A percentile compares a stretch with the other conserved stretches of the same genome.
These are phyloP conservation scores for Antennarius striatus DNA, from an alignment of 2,113 vertebrate species.

Conservation along the genomic window DNA sequence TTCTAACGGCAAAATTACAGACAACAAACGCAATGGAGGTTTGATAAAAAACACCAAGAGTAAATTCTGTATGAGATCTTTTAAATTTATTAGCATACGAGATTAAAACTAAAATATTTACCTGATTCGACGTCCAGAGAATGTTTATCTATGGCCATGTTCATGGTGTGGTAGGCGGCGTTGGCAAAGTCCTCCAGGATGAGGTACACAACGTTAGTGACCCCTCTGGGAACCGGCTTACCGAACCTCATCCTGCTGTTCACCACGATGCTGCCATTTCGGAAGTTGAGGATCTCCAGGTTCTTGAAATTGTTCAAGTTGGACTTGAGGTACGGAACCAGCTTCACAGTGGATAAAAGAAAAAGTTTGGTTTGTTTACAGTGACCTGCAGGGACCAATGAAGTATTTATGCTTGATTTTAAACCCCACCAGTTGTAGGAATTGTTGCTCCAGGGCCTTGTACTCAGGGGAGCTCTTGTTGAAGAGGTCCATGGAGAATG, in stretches of 20 bases:
- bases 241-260: conserved; percentile 94
- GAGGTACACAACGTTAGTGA: conserved; percentile 88
- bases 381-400: neutral
- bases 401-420: neutral
- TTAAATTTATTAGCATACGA: no score
- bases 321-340: conserved; percentile 94
- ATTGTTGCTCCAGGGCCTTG: conserved; percentile 90
- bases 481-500: conserved; percentile 92
- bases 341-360: conserved; percentile 67
- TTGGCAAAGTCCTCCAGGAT: conserved; percentile 95
- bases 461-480: conserved; percentile 96
- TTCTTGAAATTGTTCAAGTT: conserved; percentile 93
- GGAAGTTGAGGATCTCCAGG: conserved; percentile 95
- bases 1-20: no score
- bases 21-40: no score
- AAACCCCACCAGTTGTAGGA: conserved; percentile 87
- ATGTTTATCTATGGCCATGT: conserved; percentile 92
- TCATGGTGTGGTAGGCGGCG: conserved; percentile 93
- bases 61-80: no score
- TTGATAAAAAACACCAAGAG: no score
- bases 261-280: conserved; percentile 96
- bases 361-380: neutral
- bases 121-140: conserved; percentile 95
- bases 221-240: conserved; percentile 84
- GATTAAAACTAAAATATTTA: conserved; percentile 46